Evolutionary conservation across 2,113 vertebrate species (phyloP), one percentile per base, ranked within the genome.

Genomic region (Osmerus eperlanus): DNA sequence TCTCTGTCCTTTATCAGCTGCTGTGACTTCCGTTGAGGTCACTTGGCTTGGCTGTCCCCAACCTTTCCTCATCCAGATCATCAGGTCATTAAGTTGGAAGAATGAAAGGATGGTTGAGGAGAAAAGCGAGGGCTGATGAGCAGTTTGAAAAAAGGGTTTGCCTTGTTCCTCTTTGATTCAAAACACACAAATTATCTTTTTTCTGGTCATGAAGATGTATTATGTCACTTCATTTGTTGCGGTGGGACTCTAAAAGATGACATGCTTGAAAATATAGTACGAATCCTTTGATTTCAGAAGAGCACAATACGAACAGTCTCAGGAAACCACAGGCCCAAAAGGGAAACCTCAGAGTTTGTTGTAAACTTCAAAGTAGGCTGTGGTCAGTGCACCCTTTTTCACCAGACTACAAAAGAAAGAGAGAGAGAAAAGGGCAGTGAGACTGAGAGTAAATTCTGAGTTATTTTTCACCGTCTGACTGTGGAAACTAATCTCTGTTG

Each of bases 381-480:
- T 84, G 89, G 93, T 89, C 70, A 84, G 85, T 88, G 89, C 87
- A 85, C 83, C 92, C 92, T 88, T 87, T 86, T 94, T 91, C 92
- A 93, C 93, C 90, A 89, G 84, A 84, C 90, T 81, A 86, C 93
- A 94, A 68, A 89, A 81, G 71, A 89, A 77, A 68, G 77, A 78
- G 82, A 81, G 78, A 81, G 78, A 81, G 78, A 53, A 80, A 66
- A 47, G 58, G 62, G 28, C 55, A 36, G 59, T 71, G 68, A 64
- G 71, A 70, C 21, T 56, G 23, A 32, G n/a, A 29, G 56, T 55
- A 68, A 68, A 51, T 19, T 53, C 8, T 23, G 51, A 68, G 21
- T 68, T 15, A 29, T n/a, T 56, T 16, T 56, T 16, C 25, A 56
- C 21, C 19, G 2, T 28, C 59, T 61, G 59, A 23, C n/a, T 28